Evolutionary conservation across 2,888 invertebrate species (phyloP), one percentile per base, ranked within the genome.

Genomic region (Ornithoptera alexandrae): DNA sequence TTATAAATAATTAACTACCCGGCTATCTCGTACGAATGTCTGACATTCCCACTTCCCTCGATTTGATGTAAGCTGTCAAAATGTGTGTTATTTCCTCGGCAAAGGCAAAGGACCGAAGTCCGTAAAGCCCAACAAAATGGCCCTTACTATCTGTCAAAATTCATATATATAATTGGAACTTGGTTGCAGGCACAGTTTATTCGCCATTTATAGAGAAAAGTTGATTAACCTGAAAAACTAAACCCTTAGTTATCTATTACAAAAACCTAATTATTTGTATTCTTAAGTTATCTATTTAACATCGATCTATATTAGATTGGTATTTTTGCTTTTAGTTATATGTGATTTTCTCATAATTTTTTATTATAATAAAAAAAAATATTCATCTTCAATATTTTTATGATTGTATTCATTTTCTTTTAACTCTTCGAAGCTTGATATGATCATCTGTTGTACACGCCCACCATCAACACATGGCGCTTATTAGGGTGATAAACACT

Each of bases 111-210:
- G 50, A 50, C 15, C 18, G 0, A 50, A 50, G 50, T 50, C 17
- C 17, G 5, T 50, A 18, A 15, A 50, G 50, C 50, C 50, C 4
- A 17, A 50, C 20, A 53, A 53, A n/a, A 57, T 57, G 2, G 20
- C 20, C 6, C 18, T 39, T 53, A 39, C 62, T 57, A n/a, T 67
- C 67, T 68, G 67, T 68, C 62, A 68, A 68, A 67, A 56, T 62
- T 67, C 17, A n/a, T n/a, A 1, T 5, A 30, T 10, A 22, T 22
- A 22, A 57, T n/a, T 20, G 5, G n/a, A 57, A 50, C 18, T 50
- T 18, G 2, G 18, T 18, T 18, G 8, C 2, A 17, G 18, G 50
- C 5, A 18, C 17, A 50, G 2, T 50, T 18, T 18, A 18, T 0
- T 17, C 2, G 5, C 17, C 4, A 17, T 17, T 50, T 50, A 17